Conservation (phyloP, 2,888 invertebrate genomes). For the Oasisia sp. region DNA sequence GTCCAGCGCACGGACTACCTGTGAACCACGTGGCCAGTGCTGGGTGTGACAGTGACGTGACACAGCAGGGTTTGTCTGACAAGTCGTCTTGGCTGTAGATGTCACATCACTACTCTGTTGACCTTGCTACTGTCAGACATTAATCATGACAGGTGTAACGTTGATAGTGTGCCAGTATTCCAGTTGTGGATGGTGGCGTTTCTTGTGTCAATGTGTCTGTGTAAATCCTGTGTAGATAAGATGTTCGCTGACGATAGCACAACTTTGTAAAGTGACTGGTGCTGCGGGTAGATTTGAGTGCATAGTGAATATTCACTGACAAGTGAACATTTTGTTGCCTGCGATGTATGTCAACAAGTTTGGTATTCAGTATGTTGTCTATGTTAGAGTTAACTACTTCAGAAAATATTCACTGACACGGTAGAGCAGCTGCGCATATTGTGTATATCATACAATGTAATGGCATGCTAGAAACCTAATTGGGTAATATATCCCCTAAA, state of each 20-base stretch:
- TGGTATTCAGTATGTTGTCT: constrained; percentile 10
- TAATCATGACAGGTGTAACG: not conserved
- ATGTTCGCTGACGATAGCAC: not conserved
- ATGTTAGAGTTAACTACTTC: not conserved
- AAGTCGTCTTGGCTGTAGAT: not conserved
- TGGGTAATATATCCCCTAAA: not conserved
- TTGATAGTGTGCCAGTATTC: not conserved
- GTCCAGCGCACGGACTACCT: no score
- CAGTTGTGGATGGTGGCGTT: not conserved
- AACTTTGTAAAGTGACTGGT: not conserved
- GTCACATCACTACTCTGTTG: not conserved
- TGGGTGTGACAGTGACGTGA: not conserved
- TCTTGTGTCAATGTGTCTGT: not conserved
- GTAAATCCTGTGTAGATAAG: not conserved
- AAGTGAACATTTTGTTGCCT: not conserved
- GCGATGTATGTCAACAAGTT: not conserved
- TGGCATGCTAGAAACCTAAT: not conserved
- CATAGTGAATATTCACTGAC: not conserved
- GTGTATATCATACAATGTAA: not conserved
- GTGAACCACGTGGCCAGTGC: no score
- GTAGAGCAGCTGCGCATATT: not conserved
- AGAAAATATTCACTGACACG: not conserved
- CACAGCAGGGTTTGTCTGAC: not conserved
- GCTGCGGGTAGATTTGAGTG: not conserved
- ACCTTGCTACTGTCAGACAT: not conserved